phyloP scores from a whole-genome alignment of 2,113 vertebrate genomes.

The Sebastes schlegelii region DNA sequence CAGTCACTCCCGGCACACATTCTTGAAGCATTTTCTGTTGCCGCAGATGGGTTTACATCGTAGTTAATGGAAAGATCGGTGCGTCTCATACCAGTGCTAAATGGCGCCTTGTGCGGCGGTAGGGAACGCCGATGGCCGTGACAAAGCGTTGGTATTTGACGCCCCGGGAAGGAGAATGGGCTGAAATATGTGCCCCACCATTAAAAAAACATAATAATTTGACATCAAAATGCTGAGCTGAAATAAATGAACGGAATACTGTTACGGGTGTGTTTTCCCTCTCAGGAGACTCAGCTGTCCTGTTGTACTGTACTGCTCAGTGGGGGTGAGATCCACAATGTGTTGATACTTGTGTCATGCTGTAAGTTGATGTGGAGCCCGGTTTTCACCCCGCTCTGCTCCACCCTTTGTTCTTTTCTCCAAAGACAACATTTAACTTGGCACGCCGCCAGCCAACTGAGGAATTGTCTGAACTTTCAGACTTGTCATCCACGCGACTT shows the following conservation, averaged over 20 bases:
- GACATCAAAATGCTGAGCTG: too few species aligned
- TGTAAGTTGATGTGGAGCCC: constrained; percentile 8
- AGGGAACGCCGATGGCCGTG: too few species aligned
- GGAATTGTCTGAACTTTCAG: constrained; percentile 40
- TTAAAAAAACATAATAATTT: too few species aligned
- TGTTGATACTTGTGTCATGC: constrained; percentile 19
- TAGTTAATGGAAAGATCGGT: too few species aligned
- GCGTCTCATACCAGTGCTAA: too few species aligned
- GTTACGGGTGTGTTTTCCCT: constrained; percentile 6
- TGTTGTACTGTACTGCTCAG: neutral
- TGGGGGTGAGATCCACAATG: constrained; percentile 15
- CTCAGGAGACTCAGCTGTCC: constrained; percentile 27
- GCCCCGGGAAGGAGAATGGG: too few species aligned
- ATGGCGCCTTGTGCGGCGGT: too few species aligned
- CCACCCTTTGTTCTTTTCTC: constrained; percentile 35
- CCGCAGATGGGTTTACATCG: too few species aligned
- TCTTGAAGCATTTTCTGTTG: too few species aligned
- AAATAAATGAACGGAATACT: neutral
- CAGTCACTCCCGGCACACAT: too few species aligned
- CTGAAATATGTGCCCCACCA: too few species aligned
- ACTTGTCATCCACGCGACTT: constrained; percentile 30
- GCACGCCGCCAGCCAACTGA: constrained; percentile 38
- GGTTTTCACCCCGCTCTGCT: constrained; percentile 22
- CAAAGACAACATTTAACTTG: constrained; percentile 62
- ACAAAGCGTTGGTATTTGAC: too few species aligned